Conservation (phyloP, 2,888 invertebrate genomes). For the Heliconius charithonia region DNA sequence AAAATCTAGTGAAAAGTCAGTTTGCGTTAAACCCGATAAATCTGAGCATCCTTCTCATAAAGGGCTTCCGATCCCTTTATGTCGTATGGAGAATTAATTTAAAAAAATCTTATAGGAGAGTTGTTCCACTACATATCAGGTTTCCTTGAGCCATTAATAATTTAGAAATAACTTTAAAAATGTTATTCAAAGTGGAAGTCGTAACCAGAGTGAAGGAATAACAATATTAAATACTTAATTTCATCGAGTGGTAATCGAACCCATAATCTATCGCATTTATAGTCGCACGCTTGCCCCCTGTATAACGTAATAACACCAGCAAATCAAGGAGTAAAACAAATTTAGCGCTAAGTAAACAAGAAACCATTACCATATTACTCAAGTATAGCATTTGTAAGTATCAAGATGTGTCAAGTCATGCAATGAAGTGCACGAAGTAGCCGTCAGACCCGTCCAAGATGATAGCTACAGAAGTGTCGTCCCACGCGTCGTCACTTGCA, state of each 20-base stretch:
- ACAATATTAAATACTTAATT: no score
- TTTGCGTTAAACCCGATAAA: no score
- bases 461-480: constrained; percentile 47
- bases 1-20: no score
- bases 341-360: constrained; percentile 35
- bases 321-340: constrained; percentile 24
- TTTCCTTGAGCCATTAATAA: not conserved
- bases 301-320: not conserved
- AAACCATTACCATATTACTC: constrained; percentile 41
- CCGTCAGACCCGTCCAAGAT: constrained; percentile 48
- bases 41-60: no score
- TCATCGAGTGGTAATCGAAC: no score
- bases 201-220: no score
- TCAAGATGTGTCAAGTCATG: constrained; percentile 45
- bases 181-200: not conserved
- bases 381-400: constrained; percentile 40
- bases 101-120: no score
- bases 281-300: not conserved
- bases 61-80: no score
- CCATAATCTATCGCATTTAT: no score
- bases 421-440: constrained; percentile 52
- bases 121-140: no score
- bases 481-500: constrained; percentile 51
- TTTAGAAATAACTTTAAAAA: not conserved
- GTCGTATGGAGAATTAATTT: no score